Evolutionary conservation across 2,113 vertebrate species (phyloP).

Genomic region (Sceloporus tristichus): DNA sequence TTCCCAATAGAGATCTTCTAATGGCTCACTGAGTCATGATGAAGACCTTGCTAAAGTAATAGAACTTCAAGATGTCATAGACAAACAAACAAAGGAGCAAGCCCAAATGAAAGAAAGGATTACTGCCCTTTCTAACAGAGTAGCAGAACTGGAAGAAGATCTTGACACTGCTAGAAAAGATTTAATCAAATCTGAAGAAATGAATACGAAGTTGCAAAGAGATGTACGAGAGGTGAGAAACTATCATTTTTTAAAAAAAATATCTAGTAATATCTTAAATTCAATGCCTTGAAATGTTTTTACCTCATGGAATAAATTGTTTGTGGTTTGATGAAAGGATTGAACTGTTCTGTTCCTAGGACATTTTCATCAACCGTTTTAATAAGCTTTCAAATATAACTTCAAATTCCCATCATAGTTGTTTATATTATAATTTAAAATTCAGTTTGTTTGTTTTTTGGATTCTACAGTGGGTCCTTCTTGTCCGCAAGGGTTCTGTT

Average conservation of each 20-base stretch:
- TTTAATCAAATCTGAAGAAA: slow-evolving; percentile 94
- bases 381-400: background rate
- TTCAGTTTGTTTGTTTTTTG: background rate
- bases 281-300: background rate
- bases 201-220: slow-evolving; percentile 92
- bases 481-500: too few relatives aligned
- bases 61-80: slow-evolving; percentile 93
- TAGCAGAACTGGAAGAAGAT: slow-evolving; percentile 94
- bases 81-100: slow-evolving; percentile 90
- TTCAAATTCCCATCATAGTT: background rate
- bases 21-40: slow-evolving; percentile 87
- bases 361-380: background rate
- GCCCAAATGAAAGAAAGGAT: slow-evolving; percentile 96
- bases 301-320: background rate
- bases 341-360: background rate
- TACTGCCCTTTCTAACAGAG: slow-evolving; percentile 84
- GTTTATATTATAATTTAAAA: background rate
- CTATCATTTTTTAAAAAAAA: background rate
- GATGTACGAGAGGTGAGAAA: slow-evolving; percentile 91
- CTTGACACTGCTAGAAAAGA: slow-evolving; percentile 96
- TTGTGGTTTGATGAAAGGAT: slow-evolving; percentile 13
- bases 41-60: slow-evolving; percentile 87
- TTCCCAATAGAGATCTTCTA: slow-evolving; percentile 85
- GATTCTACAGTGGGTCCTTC: background rate
- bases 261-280: background rate